Evolutionary conservation across 1,140 invertebrate genomes (phyloP), one percentile per base, ranked within the genome.

Genomic region (Penaeus indicus): DNA sequence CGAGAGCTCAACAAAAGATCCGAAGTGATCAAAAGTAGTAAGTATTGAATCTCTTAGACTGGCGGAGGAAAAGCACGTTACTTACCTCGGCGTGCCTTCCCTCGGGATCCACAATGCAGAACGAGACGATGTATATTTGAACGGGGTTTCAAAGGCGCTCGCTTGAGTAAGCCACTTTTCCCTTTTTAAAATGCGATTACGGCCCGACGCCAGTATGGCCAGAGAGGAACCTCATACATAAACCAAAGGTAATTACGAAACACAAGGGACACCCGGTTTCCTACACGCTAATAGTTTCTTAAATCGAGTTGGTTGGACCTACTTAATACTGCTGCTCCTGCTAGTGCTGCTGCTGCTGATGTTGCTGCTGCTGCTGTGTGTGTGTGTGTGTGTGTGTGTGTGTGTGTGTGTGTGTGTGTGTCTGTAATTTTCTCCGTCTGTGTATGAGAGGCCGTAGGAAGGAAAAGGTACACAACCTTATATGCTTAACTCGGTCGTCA

Each of bases 141-240:
- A 88, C 86, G 82, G 64, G 80, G 72, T 88, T 88, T 88, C 86
- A 88, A 88, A 88, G 86, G 86, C 79, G 86, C 80, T 88, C 86
- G 64, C 86, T 83, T 47, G 61, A 88, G 79, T 88, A 88, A 88
- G 86, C 86, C 86, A 88, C 86, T 88, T 88, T 88, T 81, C 63
- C 67, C 67, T 83, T 82, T 88, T 83, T 83, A 88, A 88, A 88
- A 88, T 88, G 86, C 80, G 86, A 88, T 88, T 88, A 88, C 27
- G 79, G 67, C 61, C 62, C 67, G 79, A 38, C 54, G 64, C 60
- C 67, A 83, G 86, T 72, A 82, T 81, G 80, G 86, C 79, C 79
- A 82, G 78, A 82, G 82, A 82, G 67, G 85, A 47, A 72, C 86
- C 18, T 79, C 85, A 86, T 86, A 79, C 85, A 86, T 86, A 86